phyloP scores from a whole-genome alignment of 2,888 invertebrate genomes.

The Drosophila bunnanda region DNA sequence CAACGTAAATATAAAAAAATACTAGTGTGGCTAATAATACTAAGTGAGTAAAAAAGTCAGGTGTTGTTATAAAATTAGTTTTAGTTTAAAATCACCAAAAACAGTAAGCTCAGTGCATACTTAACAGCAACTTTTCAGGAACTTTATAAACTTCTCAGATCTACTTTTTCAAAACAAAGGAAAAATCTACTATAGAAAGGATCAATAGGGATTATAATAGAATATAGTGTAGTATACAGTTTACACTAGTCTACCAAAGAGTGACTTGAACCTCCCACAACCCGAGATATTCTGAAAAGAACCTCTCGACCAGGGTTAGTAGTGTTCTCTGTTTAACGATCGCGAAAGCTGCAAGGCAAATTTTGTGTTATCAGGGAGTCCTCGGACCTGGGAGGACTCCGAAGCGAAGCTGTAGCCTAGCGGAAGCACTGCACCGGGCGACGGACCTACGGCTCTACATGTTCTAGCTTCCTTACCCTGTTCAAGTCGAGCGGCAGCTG shows the following conservation, averaged over 20 bases:
- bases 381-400: conserved; percentile 35
- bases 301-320: conserved; percentile 36
- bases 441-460: conserved; percentile 60
- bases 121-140: not conserved
- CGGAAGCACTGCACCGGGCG: conserved; percentile 72
- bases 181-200: not conserved
- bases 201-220: too few relatives aligned
- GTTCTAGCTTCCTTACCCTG: conserved; percentile 81
- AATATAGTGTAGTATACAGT: not conserved
- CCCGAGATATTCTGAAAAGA: conserved; percentile 56
- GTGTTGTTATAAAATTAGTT: not conserved
- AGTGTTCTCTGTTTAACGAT: conserved; percentile 22
- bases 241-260: conserved; percentile 1
- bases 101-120: not conserved
- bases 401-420: conserved; percentile 67
- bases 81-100: not conserved
- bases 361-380: conserved; percentile 42
- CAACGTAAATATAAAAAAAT: not conserved
- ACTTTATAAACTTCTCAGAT: not conserved
- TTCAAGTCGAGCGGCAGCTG: conserved; percentile 86
- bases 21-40: conserved; percentile 11
- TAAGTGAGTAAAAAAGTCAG: not conserved
- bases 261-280: conserved; percentile 1
- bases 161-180: not conserved
- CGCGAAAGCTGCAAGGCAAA: conserved; percentile 74